Percentiles rank a stretch among this genome's conserved stretches.
Evolutionary conservation across 2,888 invertebrate genomes (phyloP).

Genomic region (Dynastes grantii): DNA sequence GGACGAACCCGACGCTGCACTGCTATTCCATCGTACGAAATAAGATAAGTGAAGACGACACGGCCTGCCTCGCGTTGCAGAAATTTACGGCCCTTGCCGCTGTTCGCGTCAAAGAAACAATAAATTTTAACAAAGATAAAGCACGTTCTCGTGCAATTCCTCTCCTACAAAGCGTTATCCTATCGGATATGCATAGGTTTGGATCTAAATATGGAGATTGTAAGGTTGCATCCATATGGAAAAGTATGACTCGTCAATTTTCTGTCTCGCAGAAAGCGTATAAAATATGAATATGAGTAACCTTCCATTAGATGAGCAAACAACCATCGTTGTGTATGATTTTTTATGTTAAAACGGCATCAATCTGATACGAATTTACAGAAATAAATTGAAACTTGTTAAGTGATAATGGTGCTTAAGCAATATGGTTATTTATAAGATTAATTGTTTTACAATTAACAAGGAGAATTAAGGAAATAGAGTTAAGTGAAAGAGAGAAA

Average conservation of each 20-base stretch:
- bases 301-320: too few species aligned
- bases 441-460: too few species aligned
- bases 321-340: too few species aligned
- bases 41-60: conserved; percentile 37
- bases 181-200: conserved; percentile 9
- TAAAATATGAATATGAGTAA: too few species aligned
- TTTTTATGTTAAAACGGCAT: too few species aligned
- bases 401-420: too few species aligned
- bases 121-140: conserved; percentile 57
- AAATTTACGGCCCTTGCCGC: conserved; percentile 55
- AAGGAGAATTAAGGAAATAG: too few species aligned
- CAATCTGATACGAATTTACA: too few species aligned
- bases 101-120: conserved; percentile 53
- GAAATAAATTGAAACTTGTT: too few species aligned
- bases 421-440: too few species aligned
- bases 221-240: not conserved
- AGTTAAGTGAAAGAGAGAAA: too few species aligned
- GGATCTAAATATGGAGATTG: not conserved
- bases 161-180: conserved; percentile 29
- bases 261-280: not conserved
- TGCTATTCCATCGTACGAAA: not conserved
- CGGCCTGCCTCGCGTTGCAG: not conserved
- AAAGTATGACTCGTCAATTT: not conserved
- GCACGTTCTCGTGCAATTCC: conserved; percentile 52
- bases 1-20: not conserved